Base-by-base conservation (phyloP, 2,797 vertebrate species). In the Lacerta viridis region DNA sequence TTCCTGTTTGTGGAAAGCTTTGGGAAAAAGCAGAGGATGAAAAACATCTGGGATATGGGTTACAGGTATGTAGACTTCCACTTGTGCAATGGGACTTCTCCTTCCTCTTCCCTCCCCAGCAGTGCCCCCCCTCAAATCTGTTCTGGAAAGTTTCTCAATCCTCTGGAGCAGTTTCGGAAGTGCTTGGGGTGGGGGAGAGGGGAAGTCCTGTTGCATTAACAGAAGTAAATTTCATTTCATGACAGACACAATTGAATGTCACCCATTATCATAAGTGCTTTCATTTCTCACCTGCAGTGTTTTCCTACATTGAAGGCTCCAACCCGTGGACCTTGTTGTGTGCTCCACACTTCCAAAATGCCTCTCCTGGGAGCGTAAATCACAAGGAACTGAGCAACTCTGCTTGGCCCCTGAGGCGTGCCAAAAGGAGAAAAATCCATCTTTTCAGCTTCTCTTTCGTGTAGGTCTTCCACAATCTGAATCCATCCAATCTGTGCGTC, bases 401-500 rank as follows among this genome's bases (percentile, higher is more conserved):
- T 97, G 46, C 98, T 98, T 75, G 98, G 98, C 10, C 98, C 97
- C 50, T 98, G 97, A 2, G 96, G 95, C 4, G 97, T 98, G n/a
- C 97, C 97, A 82, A 97, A 97, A 25, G 96, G 96, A 90, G 97
- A 97, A 71, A 92, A 93, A 72, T 97, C 97, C n/a, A 80, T 89
- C 90, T 95, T 97, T 78, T 98, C 98, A 1, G 96, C 92, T 74
- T 98, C 98, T 17, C 98, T 96, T 88, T 99, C 98, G 0, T 98
- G 97, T 55, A 98, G 97, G 86, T 99, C 98, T 92, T 99, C 99
- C 25, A 97, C 95, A 86, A 98, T 97, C 93, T 99, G 99, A 93
- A 99, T 96, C 99, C 99, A 99, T n/a, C 98, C 99, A 78, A 98
- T 92, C 93, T 99, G 98, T n/a, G 99, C 99, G 0, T 99, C 99